Percentiles rank a stretch among this genome's conserved stretches.
Evolutionary conservation across 2,113 vertebrate species (phyloP).

Genomic region (Urocynchramus pylzowi): DNA sequence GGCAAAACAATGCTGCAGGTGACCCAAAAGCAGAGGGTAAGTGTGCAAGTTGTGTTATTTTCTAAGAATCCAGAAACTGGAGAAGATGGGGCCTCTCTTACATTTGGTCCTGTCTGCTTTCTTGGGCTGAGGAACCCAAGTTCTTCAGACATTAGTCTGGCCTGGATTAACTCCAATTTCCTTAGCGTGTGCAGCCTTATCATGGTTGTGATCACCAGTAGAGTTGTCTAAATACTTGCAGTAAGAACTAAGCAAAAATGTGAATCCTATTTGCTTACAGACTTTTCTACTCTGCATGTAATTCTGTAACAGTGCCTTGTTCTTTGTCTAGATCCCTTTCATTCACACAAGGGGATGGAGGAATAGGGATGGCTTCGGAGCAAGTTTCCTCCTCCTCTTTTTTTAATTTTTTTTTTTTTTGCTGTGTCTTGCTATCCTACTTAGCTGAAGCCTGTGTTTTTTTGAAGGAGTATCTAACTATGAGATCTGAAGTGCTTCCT

Average conservation of each 20-base stretch:
- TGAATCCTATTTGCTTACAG: neutral
- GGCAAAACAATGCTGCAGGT: neutral
- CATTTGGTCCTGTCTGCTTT: neutral
- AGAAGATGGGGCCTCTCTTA: neutral
- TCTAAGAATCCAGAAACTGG: neutral
- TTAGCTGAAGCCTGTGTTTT: neutral
- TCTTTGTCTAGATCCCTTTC: neutral
- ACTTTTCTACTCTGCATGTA: neutral
- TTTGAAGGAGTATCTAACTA: neutral
- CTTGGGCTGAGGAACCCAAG: neutral
- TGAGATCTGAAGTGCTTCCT: neutral
- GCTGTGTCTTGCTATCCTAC: neutral
- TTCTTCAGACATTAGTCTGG: neutral
- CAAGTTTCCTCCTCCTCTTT: neutral
- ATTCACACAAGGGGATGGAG: neutral
- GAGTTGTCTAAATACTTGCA: neutral
- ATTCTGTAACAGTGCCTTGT: neutral
- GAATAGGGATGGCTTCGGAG: neutral
- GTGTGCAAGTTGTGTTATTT: neutral
- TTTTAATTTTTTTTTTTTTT: neutral
- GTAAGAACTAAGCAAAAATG: neutral
- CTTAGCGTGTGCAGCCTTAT: rapidly evolving
- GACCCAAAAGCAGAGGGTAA: neutral
- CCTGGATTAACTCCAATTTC: neutral
- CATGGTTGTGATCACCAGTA: rapidly evolving